Percentiles rank a stretch among this genome's conserved stretches.
These are phyloP conservation scores for Lasioglossum zephyrum DNA, from an alignment of 2,888 invertebrate species.

Conservation along the genomic window DNA sequence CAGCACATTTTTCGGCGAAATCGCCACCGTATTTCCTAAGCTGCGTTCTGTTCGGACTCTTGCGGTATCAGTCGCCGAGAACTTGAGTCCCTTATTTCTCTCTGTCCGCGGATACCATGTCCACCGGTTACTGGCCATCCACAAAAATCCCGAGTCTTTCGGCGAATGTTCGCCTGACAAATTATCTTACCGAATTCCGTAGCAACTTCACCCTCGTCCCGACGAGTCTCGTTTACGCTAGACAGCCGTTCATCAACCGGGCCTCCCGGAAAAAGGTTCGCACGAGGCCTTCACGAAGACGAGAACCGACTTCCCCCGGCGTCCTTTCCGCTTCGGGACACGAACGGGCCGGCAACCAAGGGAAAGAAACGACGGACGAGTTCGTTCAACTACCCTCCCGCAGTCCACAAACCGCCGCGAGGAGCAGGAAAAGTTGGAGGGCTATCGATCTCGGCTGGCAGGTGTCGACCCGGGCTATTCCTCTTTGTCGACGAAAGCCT, in stretches of 20 bases:
- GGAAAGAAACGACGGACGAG: background rate
- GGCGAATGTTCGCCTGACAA: background rate
- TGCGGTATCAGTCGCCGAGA: background rate
- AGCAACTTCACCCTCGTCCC: background rate
- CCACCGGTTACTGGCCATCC: background rate
- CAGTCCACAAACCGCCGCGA: conserved; percentile 5
- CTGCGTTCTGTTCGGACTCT: background rate
- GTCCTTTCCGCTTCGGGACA: background rate
- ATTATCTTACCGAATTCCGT: background rate
- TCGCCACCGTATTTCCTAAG: background rate
- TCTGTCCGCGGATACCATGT: background rate
- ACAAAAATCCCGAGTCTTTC: background rate
- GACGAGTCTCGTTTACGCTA: background rate
- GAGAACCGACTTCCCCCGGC: background rate
- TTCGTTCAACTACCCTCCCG: conserved; percentile 7
- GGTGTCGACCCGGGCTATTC: background rate
- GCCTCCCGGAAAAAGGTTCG: background rate
- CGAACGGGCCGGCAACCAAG: background rate
- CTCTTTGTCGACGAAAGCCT: background rate
- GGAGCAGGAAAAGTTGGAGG: conserved; percentile 15
- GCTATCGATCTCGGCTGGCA: conserved; percentile 20
- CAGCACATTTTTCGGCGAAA: background rate
- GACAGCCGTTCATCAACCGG: conserved; percentile 15
- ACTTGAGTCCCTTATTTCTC: background rate
- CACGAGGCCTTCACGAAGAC: conserved; percentile 17